These are phyloP conservation scores for Hydra vulgaris DNA, from an alignment of 30 jellyfish, hydroid and myxozoan species.

Conservation along the genomic window DNA sequence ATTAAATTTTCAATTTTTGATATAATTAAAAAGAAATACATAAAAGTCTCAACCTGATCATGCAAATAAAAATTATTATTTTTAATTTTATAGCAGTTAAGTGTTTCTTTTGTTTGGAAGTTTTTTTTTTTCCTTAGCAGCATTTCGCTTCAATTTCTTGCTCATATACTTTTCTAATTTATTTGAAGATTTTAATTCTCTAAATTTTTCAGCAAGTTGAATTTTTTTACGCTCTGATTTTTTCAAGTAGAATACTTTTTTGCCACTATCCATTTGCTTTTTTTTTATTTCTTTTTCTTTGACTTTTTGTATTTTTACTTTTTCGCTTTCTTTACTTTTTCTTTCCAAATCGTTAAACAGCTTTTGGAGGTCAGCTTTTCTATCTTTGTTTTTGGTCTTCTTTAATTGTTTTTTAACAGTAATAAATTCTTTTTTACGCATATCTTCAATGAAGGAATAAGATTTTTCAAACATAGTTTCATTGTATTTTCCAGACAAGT, in stretches of 20 bases:
- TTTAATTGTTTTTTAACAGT: conserved; percentile 33
- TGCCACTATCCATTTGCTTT: conserved; percentile 63
- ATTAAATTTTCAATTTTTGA: too few relatives aligned
- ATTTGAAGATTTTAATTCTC: conserved; percentile 55
- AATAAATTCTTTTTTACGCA: conserved; percentile 49
- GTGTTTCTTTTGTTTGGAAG: conserved; percentile 26
- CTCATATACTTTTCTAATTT: conserved; percentile 64
- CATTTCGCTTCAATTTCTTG: conserved; percentile 77
- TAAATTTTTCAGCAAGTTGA: conserved; percentile 66
- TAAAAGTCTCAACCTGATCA: too few relatives aligned
- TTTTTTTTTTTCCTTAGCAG: conserved; percentile 68
- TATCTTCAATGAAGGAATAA: conserved; percentile 52
- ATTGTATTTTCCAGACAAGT: conserved; percentile 70
- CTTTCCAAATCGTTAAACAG: conserved; percentile 48
- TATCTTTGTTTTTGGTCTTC: conserved; percentile 39
- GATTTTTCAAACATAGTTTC: conserved; percentile 72
- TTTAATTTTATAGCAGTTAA: too few relatives aligned
- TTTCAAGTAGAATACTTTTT: conserved; percentile 61
- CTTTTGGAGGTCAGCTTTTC: conserved; percentile 46
- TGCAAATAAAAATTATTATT: too few relatives aligned
- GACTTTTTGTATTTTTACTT: conserved; percentile 27
- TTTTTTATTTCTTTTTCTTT: conserved; percentile 38
- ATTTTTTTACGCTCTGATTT: conserved; percentile 68
- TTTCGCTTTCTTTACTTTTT: conserved; percentile 26
- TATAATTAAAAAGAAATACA: too few relatives aligned